Base-by-base conservation (phyloP, 2,113 vertebrate species). In the Bos indicus region DNA sequence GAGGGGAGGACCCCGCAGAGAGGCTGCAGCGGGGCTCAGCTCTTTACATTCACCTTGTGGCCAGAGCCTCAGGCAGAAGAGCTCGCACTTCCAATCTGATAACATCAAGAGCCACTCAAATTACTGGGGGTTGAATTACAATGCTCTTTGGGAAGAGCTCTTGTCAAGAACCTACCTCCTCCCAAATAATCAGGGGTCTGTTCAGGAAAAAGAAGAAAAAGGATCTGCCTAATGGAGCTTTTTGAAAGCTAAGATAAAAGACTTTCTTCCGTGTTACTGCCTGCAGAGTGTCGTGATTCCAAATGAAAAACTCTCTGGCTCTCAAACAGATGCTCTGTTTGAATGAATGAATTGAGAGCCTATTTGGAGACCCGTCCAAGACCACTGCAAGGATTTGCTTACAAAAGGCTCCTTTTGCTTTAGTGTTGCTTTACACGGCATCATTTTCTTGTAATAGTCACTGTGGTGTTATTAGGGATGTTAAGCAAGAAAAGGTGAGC, bases 221-320 rank as follows among this genome's bases (percentile, higher is more conserved):
- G 67, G 46, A 96, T 94, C 95, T 71, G 90, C 82, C 94, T 97
- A 88, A 82, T 97, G 95, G 85, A 88, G 93, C 85, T 94, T 97
- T 97, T 93, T 57, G 82, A 97, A 96, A 97, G 86, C 88, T n/a
- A 33, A 97, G 94, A 87, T 84, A 60, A 96, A 96, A 94, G 97
- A 87, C 74, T 96, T 60, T 91, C 92, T 92, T 88, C 71, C 46
- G 1, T 87, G 78, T 67, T 17, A 19, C 97, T 92, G 91, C 92
- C 93, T 87, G 64, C 74, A 62, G 92, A 88, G 60, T 90, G 95
- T 91, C 60, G 33, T n/a, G 94, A 78, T 84, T 97, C 91, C 88
- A n/a, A 91, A 80, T 94, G 92, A 87, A 98, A 96, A 94, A 91
- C 46, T 57, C 89, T 87, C 92, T 96, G 94, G 91, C 94, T 98